phyloP scores from a whole-genome alignment of 2,888 invertebrate genomes.

The Apotomis betuletana region DNA sequence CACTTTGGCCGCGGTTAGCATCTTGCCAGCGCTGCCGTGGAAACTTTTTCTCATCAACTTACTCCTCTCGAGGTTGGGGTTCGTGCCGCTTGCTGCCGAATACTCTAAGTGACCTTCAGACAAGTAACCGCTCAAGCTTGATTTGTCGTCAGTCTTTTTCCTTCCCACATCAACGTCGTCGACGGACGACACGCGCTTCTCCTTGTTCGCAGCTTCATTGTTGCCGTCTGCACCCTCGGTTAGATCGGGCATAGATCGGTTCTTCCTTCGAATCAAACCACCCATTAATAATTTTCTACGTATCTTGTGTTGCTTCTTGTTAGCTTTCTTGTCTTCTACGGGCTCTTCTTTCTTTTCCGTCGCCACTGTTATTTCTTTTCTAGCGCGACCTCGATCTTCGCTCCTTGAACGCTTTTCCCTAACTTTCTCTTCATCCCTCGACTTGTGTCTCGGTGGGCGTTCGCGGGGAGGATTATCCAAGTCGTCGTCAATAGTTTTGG shows the following conservation, averaged over 20 bases:
- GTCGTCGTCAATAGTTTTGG: slow-evolving; percentile 88
- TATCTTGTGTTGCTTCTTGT: slow-evolving; percentile 96
- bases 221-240: slow-evolving; percentile 89
- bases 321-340: slow-evolving; percentile 87
- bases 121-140: slow-evolving; percentile 89
- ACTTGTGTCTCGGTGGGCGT: slow-evolving; percentile 88
- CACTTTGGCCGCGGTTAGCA: slow-evolving; percentile 92
- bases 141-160: slow-evolving; percentile 84
- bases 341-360: slow-evolving; percentile 86
- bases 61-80: slow-evolving; percentile 93
- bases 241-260: slow-evolving; percentile 95
- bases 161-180: slow-evolving; percentile 90
- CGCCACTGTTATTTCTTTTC: slow-evolving; percentile 88
- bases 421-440: slow-evolving; percentile 87
- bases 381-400: slow-evolving; percentile 92
- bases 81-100: slow-evolving; percentile 85
- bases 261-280: slow-evolving; percentile 93
- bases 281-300: slow-evolving; percentile 94
- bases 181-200: slow-evolving; percentile 82
- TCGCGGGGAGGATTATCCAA: slow-evolving; percentile 89
- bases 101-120: slow-evolving; percentile 95
- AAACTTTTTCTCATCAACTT: slow-evolving; percentile 95
- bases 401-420: slow-evolving; percentile 92
- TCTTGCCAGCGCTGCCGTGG: slow-evolving; percentile 92
- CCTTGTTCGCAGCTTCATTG: slow-evolving; percentile 67